These are phyloP conservation scores for Harpalus rufipes DNA, from an alignment of 2,888 invertebrate species.

Conservation along the genomic window DNA sequence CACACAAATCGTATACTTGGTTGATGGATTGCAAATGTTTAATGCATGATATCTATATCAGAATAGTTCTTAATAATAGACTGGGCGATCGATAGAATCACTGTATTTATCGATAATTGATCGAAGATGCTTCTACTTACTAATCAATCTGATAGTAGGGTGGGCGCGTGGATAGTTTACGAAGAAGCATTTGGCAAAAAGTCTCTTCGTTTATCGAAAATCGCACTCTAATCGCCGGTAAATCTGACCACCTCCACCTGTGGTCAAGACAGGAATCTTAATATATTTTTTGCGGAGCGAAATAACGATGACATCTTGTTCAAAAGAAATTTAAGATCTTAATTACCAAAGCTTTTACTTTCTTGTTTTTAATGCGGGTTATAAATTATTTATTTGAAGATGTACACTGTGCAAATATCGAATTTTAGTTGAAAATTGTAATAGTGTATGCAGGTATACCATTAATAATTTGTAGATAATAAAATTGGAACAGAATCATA, in stretches of 20 bases:
- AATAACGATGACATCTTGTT: slow-evolving; percentile 36
- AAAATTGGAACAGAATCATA: background rate
- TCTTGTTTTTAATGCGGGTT: slow-evolving; percentile 16
- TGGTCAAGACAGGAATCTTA: slow-evolving; percentile 33
- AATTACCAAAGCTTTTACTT: slow-evolving; percentile 31
- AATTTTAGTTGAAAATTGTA: background rate
- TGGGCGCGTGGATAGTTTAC: slow-evolving; percentile 53
- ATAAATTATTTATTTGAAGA: slow-evolving; percentile 9
- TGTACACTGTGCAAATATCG: background rate
- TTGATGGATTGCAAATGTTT: slow-evolving; percentile 54
- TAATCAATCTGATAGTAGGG: slow-evolving; percentile 41
- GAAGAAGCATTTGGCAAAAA: slow-evolving; percentile 43
- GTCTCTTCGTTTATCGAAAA: slow-evolving; percentile 56
- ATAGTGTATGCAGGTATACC: slow-evolving; percentile 4
- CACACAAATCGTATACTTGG: slow-evolving; percentile 51
- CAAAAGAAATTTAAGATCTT: slow-evolving; percentile 41
- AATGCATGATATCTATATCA: slow-evolving; percentile 56
- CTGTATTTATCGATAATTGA: slow-evolving; percentile 64
- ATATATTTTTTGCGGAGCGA: slow-evolving; percentile 11
- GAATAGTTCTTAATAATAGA: slow-evolving; percentile 57
- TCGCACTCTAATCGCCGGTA: slow-evolving; percentile 54
- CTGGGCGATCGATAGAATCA: slow-evolving; percentile 57
- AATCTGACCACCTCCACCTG: slow-evolving; percentile 57
- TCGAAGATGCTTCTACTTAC: slow-evolving; percentile 19
- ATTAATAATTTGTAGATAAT: slow-evolving; percentile 8